Percentiles rank a stretch among this genome's conserved stretches.
Evolutionary conservation across 1,140 invertebrate genomes (phyloP).

Genomic region (Cherax quadricarinatus): DNA sequence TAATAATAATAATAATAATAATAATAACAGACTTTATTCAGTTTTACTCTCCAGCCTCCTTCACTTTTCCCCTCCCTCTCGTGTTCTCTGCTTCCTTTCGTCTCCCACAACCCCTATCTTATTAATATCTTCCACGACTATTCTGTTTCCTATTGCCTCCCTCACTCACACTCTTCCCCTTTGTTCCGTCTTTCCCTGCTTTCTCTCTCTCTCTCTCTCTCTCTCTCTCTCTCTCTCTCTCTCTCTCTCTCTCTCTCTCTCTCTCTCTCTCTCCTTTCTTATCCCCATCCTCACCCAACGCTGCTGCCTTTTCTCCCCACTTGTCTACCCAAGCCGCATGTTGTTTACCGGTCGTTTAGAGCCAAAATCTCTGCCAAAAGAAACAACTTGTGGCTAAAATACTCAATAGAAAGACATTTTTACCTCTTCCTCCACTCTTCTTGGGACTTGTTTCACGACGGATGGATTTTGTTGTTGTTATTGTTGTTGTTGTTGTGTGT

Average conservation of each 20-base stretch:
- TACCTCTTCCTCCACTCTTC: background rate
- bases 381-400: background rate
- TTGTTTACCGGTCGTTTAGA: background rate
- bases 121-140: no score
- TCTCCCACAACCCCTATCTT: no score
- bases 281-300: background rate
- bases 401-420: background rate
- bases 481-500: background rate
- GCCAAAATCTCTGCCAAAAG: background rate
- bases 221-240: constrained; percentile 3
- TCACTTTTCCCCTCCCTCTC: no score
- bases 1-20: no score
- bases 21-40: no score
- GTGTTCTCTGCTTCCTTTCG: no score
- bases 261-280: background rate
- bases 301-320: no score
- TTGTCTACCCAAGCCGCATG: no score
- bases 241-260: constrained; percentile 7
- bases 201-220: background rate
- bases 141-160: no score
- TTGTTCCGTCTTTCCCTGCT: constrained; percentile 13
- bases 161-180: background rate
- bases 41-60: no score
- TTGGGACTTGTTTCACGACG: background rate
- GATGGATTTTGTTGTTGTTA: background rate